A percentile compares a stretch with the other conserved stretches of the same genome.
phyloP scores from a whole-genome alignment of 2,797 vertebrate genomes.

The Chaetophractus vellerosus region DNA sequence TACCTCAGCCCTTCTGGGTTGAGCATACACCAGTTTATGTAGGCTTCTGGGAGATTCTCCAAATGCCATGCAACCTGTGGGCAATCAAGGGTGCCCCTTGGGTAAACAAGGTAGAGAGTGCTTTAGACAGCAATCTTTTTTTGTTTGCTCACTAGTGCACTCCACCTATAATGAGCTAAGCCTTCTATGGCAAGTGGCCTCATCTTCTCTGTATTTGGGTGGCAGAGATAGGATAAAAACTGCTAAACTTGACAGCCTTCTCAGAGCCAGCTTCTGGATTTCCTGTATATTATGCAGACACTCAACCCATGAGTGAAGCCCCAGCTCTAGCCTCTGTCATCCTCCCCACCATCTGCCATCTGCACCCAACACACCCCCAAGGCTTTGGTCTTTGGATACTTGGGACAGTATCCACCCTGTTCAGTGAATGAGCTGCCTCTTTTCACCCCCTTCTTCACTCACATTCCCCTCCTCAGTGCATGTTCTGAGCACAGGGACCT shows the following conservation, averaged over 20 bases:
- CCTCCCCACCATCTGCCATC: too few species aligned
- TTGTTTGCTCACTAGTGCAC: not conserved
- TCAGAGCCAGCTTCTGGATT: not conserved
- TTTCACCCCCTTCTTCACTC: not conserved
- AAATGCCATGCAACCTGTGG: fast-evolving
- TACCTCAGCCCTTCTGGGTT: not conserved
- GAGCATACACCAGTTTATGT: not conserved
- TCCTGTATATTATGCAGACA: not conserved
- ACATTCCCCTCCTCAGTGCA: not conserved
- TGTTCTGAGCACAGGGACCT: not conserved
- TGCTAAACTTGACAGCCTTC: not conserved
- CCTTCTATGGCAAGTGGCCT: not conserved
- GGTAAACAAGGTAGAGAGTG: not conserved
- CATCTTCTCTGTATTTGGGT: not conserved
- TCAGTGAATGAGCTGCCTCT: not conserved
- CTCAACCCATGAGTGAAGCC: not conserved
- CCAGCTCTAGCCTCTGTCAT: not conserved
- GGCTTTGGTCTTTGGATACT: not conserved
- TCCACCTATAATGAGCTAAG: not conserved
- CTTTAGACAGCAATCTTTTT: not conserved
- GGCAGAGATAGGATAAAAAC: not conserved
- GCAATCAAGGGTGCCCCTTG: not conserved
- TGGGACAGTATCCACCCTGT: not conserved
- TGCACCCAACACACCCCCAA: not conserved
- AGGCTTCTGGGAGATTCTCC: not conserved